Evolutionary conservation across 2,113 vertebrate genomes (phyloP), one percentile per base, ranked within the genome.

Genomic region (Toxotes jaculatrix): DNA sequence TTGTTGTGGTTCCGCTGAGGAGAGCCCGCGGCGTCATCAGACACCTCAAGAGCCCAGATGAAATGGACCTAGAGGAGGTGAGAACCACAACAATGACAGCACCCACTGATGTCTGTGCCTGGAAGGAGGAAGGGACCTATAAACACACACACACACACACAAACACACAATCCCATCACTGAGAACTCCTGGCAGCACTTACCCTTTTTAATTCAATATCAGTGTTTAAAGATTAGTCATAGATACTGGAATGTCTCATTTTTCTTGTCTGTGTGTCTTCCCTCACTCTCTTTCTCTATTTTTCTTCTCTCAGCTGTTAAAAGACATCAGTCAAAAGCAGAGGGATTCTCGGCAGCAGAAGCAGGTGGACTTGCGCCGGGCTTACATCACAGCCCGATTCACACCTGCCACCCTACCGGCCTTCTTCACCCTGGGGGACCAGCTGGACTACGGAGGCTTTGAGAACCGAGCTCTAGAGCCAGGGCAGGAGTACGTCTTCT

Each of bases 51-150:
- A 99, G 96, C 87, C 98, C 98, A 0, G 98, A 99, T 87, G 97
- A 99, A 89, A 98, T 99, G 97, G 98, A 99, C 90, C 94, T 99
- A 80, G 98, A 99, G 89, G 98, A 99, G 97, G 98, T 99, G 89
- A 82, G 83, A 56, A 78, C 19, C 51, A 74, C 64, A 69, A 70
- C 81, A 68, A 73, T 82, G 55, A 77, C 78, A 75, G 53, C 65
- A 69, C 38, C 32, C 43, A 47, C 61, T 60, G 79, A 80, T 70
- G 66, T 82, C 65, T 88, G 83, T 73, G 74, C 51, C 36, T 85
- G 55, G 53, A 77, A 85, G 80, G 27, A 76, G 19, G 60, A 60
- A 67, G 68, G 17, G 56, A 82, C 82, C 74, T 57, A 65, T 65
- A 62, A 75, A 78, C 57, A 69, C 69, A 53, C 61, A 69, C 63